Conservation (phyloP, 2,113 vertebrate genomes). For the Theropithecus gelada region DNA sequence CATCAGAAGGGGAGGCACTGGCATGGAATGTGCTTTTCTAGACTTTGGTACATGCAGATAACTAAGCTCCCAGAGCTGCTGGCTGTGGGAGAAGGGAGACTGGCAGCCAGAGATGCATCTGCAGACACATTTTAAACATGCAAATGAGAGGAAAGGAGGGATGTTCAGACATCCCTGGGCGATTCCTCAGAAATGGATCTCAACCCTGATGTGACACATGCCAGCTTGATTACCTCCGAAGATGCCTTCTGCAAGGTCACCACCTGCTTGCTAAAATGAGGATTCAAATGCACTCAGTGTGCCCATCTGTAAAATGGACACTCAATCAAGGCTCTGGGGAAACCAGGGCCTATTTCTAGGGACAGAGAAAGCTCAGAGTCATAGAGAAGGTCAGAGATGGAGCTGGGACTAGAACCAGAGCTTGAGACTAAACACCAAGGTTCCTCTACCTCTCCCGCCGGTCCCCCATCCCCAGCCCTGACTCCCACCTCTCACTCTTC, state of each 20-base stretch:
- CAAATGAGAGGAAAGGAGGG: background rate
- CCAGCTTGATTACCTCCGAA: accelerated
- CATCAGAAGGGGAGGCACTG: constrained; percentile 28
- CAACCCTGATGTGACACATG: accelerated
- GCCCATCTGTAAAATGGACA: background rate
- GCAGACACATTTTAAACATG: constrained; percentile 49
- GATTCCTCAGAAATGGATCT: accelerated
- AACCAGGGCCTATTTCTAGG: background rate
- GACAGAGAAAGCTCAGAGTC: background rate
- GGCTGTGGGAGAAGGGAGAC: constrained; percentile 74
- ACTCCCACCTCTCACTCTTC: background rate
- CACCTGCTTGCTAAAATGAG: background rate
- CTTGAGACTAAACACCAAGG: accelerated
- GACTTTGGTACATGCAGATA: constrained; percentile 1
- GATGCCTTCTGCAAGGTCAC: background rate
- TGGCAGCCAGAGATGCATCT: constrained; percentile 41
- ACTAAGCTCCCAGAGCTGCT: constrained; percentile 83
- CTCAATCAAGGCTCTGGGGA: background rate
- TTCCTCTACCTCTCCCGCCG: background rate
- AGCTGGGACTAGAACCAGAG: no score
- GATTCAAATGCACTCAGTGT: accelerated
- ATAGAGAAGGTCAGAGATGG: accelerated
- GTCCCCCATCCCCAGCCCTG: background rate
- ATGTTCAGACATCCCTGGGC: background rate
- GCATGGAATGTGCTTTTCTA: background rate